Evolutionary conservation across 30 jellyfish, hydroid and myxozoan species (phyloP).

Genomic region (Turritopsis rubra): DNA sequence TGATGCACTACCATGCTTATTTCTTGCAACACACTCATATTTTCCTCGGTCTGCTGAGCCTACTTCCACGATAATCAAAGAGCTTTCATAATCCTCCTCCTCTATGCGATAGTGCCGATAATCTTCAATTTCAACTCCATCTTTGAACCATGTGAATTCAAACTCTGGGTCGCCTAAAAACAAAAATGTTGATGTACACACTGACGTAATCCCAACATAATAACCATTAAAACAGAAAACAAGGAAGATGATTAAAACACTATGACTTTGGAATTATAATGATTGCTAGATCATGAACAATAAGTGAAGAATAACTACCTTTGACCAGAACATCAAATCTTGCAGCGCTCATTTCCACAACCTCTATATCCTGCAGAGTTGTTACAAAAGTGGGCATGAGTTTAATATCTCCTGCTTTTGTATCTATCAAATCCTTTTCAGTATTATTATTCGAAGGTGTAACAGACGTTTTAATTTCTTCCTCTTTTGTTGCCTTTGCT

Average conservation of each 20-base stretch:
- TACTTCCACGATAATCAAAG: slow-evolving; percentile 59
- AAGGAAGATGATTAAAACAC: not conserved
- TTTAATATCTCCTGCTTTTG: slow-evolving; percentile 14
- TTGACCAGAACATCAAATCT: slow-evolving; percentile 64
- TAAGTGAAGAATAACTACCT: no score
- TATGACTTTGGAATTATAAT: no score
- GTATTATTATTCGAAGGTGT: no score
- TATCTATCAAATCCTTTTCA: slow-evolving; percentile 20
- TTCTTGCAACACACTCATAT: slow-evolving; percentile 70
- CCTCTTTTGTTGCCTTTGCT: slow-evolving; percentile 14
- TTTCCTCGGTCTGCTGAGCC: slow-evolving; percentile 59
- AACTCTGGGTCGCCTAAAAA: slow-evolving; percentile 51
- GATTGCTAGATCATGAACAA: no score
- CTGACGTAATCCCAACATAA: not conserved
- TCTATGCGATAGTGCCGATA: slow-evolving; percentile 46
- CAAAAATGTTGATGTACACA: no score
- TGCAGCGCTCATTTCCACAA: slow-evolving; percentile 82
- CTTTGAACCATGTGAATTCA: slow-evolving; percentile 63
- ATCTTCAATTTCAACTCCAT: slow-evolving; percentile 45
- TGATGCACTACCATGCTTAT: slow-evolving; percentile 58
- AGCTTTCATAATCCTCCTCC: slow-evolving; percentile 59
- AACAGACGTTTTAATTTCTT: no score
- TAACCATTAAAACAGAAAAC: not conserved
- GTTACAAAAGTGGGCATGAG: slow-evolving; percentile 44
- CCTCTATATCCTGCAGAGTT: slow-evolving; percentile 73